Conservation (phyloP, 2,888 invertebrate genomes). For the Cerastis leucographa region DNA sequence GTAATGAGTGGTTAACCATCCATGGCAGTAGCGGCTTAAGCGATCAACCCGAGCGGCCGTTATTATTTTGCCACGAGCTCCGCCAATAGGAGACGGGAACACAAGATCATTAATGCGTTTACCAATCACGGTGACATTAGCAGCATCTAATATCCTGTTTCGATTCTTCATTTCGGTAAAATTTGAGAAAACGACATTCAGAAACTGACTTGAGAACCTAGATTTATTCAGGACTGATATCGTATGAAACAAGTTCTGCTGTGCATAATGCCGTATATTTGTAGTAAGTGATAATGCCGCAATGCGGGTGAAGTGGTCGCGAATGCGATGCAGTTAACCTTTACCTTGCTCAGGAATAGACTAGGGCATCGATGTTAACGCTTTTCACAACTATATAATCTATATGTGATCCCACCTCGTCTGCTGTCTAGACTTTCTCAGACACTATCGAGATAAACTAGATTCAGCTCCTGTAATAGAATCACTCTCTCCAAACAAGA, state of each 20-base stretch:
- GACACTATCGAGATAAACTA: constrained; percentile 32
- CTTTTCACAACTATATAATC: constrained; percentile 3
- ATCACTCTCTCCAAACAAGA: constrained; percentile 30
- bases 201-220: background rate
- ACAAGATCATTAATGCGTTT: background rate
- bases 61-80: no score
- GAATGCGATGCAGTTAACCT: constrained; percentile 41
- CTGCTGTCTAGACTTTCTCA: constrained; percentile 43
- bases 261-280: constrained; percentile 12
- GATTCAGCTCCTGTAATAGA: constrained; percentile 34
- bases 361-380: constrained; percentile 24
- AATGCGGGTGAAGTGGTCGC: constrained; percentile 54
- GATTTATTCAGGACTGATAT: background rate
- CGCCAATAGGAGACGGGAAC: background rate
- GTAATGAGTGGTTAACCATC: no score
- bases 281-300: constrained; percentile 48
- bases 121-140: background rate
- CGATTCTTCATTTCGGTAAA: background rate
- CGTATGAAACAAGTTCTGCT: background rate
- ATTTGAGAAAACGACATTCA: background rate
- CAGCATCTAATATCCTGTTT: background rate
- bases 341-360: constrained; percentile 32
- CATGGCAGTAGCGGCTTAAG: no score
- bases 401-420: background rate
- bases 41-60: no score